These are phyloP conservation scores for Odobenus rosmarus DNA, from an alignment of 2,113 vertebrate genomes.

Conservation along the genomic window DNA sequence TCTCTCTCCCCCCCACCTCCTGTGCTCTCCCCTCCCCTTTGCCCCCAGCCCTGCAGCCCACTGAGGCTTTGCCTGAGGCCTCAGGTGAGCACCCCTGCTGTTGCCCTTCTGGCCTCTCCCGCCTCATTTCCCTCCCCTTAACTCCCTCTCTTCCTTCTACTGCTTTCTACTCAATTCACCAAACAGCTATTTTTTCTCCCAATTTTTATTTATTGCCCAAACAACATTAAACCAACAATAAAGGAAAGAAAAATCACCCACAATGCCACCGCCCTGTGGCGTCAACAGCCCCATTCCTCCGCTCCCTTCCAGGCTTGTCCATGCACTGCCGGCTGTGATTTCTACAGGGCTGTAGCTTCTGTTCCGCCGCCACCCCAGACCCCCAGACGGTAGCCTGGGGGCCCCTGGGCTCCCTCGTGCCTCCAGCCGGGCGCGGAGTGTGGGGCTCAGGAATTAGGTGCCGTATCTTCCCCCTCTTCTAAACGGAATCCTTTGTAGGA, in stretches of 20 bases:
- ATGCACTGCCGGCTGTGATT: neutral
- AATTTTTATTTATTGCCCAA: constrained; percentile 77
- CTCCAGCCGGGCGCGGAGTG: fast-evolving
- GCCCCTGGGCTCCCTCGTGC: fast-evolving
- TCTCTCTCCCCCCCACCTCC: neutral
- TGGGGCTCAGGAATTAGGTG: neutral
- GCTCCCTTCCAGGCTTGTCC: constrained; percentile 53
- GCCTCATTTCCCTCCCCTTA: neutral
- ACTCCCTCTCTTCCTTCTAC: neutral
- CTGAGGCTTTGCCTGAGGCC: neutral
- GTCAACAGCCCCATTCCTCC: neutral
- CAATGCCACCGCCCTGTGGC: constrained; percentile 60
- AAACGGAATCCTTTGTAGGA: neutral
- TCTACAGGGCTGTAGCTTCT: neutral
- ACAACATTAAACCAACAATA: constrained; percentile 67
- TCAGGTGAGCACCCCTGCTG: neutral
- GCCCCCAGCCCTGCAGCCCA: neutral
- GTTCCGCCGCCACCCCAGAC: neutral
- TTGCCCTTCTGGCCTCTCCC: too few relatives aligned
- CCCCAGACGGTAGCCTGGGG: neutral
- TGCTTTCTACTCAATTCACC: constrained; percentile 46
- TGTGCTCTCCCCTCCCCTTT: fast-evolving
- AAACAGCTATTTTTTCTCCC: constrained; percentile 70
- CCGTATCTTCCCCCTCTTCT: neutral
- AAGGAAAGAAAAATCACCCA: constrained; percentile 62